Evolutionary conservation across 2,888 invertebrate species (phyloP).

Genomic region (Apamea monoglypha): DNA sequence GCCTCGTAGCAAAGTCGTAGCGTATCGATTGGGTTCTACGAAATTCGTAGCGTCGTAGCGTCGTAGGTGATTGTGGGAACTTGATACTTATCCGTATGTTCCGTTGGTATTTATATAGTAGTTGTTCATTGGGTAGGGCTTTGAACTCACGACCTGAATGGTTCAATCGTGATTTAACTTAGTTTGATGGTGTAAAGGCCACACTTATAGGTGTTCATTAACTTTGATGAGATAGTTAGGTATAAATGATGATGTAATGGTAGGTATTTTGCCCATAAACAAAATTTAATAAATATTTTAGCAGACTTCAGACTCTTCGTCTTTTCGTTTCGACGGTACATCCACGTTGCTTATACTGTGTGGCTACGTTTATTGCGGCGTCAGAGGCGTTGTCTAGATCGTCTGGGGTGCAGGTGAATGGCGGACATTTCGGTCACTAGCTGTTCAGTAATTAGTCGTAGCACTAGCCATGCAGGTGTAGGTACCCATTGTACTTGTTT

Average conservation of each 20-base stretch:
- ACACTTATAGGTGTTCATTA: not conserved
- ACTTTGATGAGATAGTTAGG: not conserved
- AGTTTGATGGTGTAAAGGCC: not conserved
- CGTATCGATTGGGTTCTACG: slow-evolving; percentile 46
- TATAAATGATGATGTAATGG: not conserved
- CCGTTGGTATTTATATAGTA: slow-evolving; percentile 25
- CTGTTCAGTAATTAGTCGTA: no score
- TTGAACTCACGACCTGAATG: slow-evolving; percentile 16
- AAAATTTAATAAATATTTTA: not conserved
- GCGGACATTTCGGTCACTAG: not conserved
- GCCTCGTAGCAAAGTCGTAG: slow-evolving; percentile 50
- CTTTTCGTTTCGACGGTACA: no score
- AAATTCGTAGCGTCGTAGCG: slow-evolving; percentile 51
- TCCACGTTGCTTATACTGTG: no score
- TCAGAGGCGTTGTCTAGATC: not conserved
- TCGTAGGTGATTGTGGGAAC: slow-evolving; percentile 31
- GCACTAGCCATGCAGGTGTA: no score
- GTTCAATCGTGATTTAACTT: not conserved
- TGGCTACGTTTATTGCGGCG: no score
- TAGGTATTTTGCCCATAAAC: no score
- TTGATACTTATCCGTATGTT: slow-evolving; percentile 4
- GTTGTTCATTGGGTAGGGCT: slow-evolving; percentile 7
- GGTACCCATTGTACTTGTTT: no score
- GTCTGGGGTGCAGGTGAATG: not conserved
- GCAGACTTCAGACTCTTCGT: no score